Conservation (phyloP, 2,113 vertebrate genomes). For the Gallinago paraguaiae region DNA sequence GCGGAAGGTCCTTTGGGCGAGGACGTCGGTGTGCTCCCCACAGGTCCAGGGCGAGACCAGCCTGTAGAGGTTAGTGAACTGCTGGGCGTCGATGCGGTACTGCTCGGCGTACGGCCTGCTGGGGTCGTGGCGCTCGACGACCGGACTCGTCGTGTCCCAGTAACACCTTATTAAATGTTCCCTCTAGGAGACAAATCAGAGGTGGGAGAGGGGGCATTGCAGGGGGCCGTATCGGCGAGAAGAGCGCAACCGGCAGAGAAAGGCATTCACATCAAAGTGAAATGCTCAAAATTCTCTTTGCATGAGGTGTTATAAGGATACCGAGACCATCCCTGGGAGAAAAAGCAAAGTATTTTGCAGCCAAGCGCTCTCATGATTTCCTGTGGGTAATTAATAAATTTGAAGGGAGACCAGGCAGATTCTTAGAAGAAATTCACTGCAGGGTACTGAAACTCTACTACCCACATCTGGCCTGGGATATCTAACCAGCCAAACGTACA, state of each 20-base stretch:
- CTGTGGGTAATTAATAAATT: background rate
- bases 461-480: background rate
- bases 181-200: constrained; percentile 73
- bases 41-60: constrained; percentile 87
- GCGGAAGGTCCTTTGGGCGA: constrained; percentile 86
- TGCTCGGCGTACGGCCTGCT: constrained; percentile 82
- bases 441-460: background rate
- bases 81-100: constrained; percentile 87
- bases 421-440: background rate
- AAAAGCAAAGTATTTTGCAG: background rate
- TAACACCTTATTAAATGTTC: constrained; percentile 91
- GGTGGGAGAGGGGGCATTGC: background rate
- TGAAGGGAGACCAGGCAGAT: background rate
- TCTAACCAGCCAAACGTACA: background rate
- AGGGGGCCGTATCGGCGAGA: background rate
- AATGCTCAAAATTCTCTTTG: background rate
- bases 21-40: constrained; percentile 78
- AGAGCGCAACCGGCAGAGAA: background rate
- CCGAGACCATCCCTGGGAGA: background rate
- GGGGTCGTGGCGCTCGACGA: constrained; percentile 72
- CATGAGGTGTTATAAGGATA: accelerated
- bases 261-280: background rate
- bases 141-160: constrained; percentile 78
- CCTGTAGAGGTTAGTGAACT: constrained; percentile 87
- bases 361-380: background rate